Conservation (phyloP, 2,113 vertebrate genomes). For the Xiphias gladius region DNA sequence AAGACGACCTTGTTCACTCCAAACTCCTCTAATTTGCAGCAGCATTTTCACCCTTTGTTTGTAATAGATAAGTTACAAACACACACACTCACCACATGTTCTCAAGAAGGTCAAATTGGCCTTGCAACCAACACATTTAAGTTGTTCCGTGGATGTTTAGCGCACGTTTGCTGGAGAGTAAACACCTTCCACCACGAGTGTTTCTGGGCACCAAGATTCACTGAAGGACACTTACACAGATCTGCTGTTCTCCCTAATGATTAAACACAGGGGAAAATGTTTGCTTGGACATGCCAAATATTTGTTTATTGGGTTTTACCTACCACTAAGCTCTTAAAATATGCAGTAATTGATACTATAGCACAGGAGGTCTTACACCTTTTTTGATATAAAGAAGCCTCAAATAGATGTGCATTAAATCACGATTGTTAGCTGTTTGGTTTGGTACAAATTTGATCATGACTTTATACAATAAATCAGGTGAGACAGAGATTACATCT, state of each 20-base stretch:
- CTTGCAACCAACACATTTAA: constrained; percentile 79
- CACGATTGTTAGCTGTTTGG: constrained; percentile 27
- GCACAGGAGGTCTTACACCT: constrained; percentile 35
- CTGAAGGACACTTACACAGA: constrained; percentile 77
- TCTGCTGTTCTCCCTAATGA: constrained; percentile 66
- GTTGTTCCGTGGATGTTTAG: constrained; percentile 65
- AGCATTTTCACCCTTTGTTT: constrained; percentile 67
- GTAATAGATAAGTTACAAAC: constrained; percentile 70
- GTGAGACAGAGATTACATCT: background rate
- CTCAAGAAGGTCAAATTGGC: constrained; percentile 81
- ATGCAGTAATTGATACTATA: constrained; percentile 68
- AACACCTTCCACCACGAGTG: constrained; percentile 77
- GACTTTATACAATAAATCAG: background rate
- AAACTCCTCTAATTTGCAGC: constrained; percentile 46
- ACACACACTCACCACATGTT: constrained; percentile 67
- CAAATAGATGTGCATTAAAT: constrained; percentile 54
- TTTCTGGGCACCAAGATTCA: constrained; percentile 73
- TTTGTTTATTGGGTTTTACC: constrained; percentile 78
- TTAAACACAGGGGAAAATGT: constrained; percentile 75
- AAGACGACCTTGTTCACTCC: constrained; percentile 35
- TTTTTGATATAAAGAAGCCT: constrained; percentile 31
- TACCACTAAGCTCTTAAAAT: constrained; percentile 77
- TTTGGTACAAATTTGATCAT: constrained; percentile 26
- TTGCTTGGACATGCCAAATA: constrained; percentile 78
- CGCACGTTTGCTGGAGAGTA: constrained; percentile 72